Evolutionary conservation across 2,113 vertebrate genomes (phyloP).

Genomic region (Alethe diademata): DNA sequence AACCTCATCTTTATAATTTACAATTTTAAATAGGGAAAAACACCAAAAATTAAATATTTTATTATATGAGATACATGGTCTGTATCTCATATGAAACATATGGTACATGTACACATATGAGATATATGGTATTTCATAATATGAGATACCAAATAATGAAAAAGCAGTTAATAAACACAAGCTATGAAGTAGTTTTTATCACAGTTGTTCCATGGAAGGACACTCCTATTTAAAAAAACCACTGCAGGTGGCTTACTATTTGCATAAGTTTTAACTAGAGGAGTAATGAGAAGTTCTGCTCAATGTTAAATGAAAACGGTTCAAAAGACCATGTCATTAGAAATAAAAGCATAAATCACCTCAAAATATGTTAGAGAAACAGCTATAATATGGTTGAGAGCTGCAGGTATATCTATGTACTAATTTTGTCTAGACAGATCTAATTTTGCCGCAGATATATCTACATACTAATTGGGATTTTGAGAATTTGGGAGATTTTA

Average conservation of each 20-base stretch:
- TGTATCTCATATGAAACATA: no score
- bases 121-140: no score
- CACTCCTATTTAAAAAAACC: background rate
- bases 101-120: no score
- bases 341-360: background rate
- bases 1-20: background rate
- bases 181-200: background rate
- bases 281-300: background rate
- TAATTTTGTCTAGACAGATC: background rate
- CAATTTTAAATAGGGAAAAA: background rate
- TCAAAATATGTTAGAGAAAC: background rate
- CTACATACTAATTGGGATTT: no score
- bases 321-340: background rate
- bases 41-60: background rate
- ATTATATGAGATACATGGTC: no score
- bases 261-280: background rate
- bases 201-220: background rate
- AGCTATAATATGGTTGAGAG: background rate
- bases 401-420: fast-evolving
- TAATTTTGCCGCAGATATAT: no score
- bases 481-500: background rate
- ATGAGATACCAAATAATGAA: background rate
- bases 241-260: fast-evolving
- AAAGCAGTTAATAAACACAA: background rate
- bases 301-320: background rate